A percentile compares a stretch with the other conserved stretches of the same genome.
phyloP scores from a whole-genome alignment of 2,113 vertebrate species.

The Cynopterus brachyotis region DNA sequence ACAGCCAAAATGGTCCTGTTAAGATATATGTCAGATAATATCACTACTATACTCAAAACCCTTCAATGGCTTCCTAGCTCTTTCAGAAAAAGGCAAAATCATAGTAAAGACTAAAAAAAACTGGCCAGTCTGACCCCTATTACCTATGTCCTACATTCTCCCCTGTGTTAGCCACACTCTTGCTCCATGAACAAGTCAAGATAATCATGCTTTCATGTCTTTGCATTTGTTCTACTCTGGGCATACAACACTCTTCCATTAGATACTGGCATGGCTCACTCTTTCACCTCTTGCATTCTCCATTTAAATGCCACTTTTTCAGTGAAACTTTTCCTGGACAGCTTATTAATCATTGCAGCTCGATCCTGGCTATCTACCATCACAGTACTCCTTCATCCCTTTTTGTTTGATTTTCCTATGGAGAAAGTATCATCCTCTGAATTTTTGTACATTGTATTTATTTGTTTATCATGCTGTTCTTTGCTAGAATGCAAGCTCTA shows the following conservation, averaged over 20 bases:
- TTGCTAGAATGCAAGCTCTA: not conserved
- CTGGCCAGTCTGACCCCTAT: not conserved
- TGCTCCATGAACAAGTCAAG: not conserved
- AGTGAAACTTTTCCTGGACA: not conserved
- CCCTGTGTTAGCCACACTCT: not conserved
- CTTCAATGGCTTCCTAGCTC: not conserved
- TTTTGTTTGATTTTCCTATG: not conserved
- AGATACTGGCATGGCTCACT: not conserved
- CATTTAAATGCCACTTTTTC: not conserved
- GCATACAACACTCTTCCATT: not conserved
- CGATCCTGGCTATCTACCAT: not conserved
- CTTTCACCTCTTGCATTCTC: not conserved
- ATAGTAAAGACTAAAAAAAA: not conserved
- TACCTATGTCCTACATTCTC: not conserved
- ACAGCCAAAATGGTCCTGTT: not conserved
- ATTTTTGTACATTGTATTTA: not conserved
- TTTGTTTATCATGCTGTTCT: not conserved
- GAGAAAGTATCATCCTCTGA: not conserved
- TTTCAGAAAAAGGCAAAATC: not conserved
- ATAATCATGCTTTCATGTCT: not conserved
- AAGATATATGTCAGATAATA: not conserved
- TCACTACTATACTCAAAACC: not conserved
- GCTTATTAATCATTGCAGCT: not conserved
- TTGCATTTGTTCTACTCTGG: not conserved
- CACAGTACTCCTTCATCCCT: not conserved